Evolutionary conservation across 1,140 invertebrate species (phyloP).

Genomic region (Dysdera silvatica): DNA sequence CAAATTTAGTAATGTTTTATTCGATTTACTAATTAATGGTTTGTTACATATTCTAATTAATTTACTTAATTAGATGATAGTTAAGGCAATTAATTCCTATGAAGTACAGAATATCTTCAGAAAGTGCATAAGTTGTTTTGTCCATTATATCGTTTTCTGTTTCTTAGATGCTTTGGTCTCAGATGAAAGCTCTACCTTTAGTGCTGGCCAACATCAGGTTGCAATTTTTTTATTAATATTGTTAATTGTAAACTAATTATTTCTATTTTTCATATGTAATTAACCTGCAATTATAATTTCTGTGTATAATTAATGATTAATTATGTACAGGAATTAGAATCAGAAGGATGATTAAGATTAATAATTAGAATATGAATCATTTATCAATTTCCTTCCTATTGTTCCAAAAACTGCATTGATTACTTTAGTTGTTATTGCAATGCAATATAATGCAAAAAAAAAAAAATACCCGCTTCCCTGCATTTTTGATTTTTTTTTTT

Average conservation of each 20-base stretch:
- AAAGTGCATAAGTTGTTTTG: not conserved
- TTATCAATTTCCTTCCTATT: not conserved
- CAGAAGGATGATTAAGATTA: not conserved
- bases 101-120: no score
- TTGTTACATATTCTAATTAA: not conserved
- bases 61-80: no score
- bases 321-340: no score
- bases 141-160: not conserved
- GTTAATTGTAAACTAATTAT: no score
- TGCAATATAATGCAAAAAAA: no score
- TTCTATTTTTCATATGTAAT: no score
- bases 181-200: constrained; percentile 52
- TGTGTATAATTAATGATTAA: not conserved
- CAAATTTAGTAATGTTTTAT: no score
- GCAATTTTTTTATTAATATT: not conserved
- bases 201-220: constrained; percentile 52
- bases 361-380: not conserved
- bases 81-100: no score
- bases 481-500: no score
- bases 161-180: constrained; percentile 41
- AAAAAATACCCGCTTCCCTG: no score
- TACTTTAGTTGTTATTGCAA: not conserved
- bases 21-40: not conserved
- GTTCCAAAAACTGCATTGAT: not conserved
- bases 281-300: no score